These are phyloP conservation scores for Actenoides lindsayi DNA, from an alignment of 2,113 vertebrate species.

Conservation along the genomic window DNA sequence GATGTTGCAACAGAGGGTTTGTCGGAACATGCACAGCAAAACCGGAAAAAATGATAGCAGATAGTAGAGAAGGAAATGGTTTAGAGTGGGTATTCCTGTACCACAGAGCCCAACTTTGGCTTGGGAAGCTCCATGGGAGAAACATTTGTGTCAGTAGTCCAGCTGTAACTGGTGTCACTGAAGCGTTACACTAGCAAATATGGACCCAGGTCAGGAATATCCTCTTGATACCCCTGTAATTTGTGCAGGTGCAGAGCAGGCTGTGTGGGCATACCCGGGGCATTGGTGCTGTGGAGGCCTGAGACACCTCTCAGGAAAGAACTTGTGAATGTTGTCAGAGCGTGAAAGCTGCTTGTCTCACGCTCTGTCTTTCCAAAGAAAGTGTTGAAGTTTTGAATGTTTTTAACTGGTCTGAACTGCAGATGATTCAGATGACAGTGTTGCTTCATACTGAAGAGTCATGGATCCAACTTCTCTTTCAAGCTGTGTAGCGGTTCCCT, in stretches of 20 bases:
- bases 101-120: not conserved
- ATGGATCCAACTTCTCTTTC: not conserved
- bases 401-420: not conserved
- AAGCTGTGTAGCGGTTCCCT: not conserved
- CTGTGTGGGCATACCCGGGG: not conserved
- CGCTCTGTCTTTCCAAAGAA: not conserved
- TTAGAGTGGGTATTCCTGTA: not conserved
- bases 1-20: not conserved
- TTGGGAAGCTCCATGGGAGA: not conserved
- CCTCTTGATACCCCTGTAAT: not conserved
- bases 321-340: not conserved
- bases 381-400: not conserved
- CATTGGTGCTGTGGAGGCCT: not conserved
- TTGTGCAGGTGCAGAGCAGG: not conserved
- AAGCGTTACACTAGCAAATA: not conserved
- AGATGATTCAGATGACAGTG: not conserved
- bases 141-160: not conserved
- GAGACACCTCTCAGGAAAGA: not conserved
- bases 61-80: not conserved
- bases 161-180: not conserved
- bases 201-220: not conserved
- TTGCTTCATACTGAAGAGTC: not conserved
- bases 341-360: not conserved
- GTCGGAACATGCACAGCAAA: rapidly evolving
- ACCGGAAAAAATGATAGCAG: not conserved